Base-by-base conservation (phyloP, 1,140 invertebrate species). In the Andrena cerasifolii region DNA sequence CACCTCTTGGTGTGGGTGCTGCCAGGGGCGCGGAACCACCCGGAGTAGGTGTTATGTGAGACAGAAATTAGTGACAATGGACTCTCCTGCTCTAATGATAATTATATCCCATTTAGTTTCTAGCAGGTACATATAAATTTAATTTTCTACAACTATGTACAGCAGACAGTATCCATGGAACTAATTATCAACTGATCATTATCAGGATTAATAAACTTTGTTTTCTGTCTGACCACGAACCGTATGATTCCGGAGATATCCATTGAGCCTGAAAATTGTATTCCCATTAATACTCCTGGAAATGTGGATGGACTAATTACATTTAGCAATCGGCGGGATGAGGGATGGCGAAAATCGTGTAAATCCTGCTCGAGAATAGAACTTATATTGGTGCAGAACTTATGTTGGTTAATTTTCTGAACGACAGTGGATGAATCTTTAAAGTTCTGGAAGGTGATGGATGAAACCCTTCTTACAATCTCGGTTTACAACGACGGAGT, bases 151-250 rank as follows among this genome's bases (percentile, higher is more conserved):
- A n/a, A 31, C 28, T 36, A 24, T 43, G 3, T 6, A 12, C 8
- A 5, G 47, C 43, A n/a, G 12, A 6, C 1, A 16, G 36, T n/a
- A 36, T 24, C 1, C 18, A 8, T 6, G 18, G 12, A 1, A 54
- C 51, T 36, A 56, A 68, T 68, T 68, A 68, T 54, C 21, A 16
- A n/a, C 66, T n/a, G 33, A 2, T 36, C 51, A 54, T 68, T 68
- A 68, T 14, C 21, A 6, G n/a, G 21, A 68, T 68, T 54, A 68
- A 68, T 54, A 53, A 26, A 63, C 47, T 47, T 47, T 21, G 14
- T 47, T 4, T 54, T 68, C n/a, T 31, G 62, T 24, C 18, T 21
- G 31, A 12, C 31, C 33, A 33, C 33, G 3, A 16, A 21, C 7
- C 10, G 49, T 8, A 8, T n/a, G 18, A n/a, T 58, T n/a, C 18